Evolutionary conservation across 2,797 vertebrate species (phyloP).

Genomic region (Heliangelus exortis): DNA sequence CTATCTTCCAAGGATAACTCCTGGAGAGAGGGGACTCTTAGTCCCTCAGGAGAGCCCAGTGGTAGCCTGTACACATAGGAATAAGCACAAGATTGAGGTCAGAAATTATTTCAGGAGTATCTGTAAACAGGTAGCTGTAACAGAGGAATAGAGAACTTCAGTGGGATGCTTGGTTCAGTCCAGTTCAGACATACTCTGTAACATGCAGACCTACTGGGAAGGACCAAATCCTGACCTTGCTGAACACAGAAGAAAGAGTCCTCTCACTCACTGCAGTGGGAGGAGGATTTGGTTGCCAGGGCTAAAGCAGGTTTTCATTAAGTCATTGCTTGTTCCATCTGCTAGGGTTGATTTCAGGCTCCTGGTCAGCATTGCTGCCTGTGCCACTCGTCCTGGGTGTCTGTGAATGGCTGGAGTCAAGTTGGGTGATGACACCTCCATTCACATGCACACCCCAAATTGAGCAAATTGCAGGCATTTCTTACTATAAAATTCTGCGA

Average conservation of each 20-base stretch:
- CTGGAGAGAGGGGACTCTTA: background rate
- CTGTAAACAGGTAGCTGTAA: background rate
- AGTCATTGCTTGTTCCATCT: background rate
- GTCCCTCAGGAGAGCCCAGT: fast-evolving
- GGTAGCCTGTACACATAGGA: background rate
- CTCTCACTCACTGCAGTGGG: background rate
- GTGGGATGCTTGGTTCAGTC: background rate
- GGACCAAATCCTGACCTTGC: background rate
- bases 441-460: background rate
- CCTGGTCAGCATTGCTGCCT: background rate
- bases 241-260: background rate
- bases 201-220: background rate
- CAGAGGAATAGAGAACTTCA: background rate
- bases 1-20: background rate
- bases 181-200: background rate
- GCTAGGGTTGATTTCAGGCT: background rate
- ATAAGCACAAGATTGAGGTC: background rate
- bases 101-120: background rate
- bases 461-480: background rate
- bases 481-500: background rate
- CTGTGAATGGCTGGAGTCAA: background rate
- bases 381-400: background rate
- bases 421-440: background rate
- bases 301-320: background rate
- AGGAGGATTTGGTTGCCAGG: background rate